Evolutionary conservation across 2,113 vertebrate genomes (phyloP).

Genomic region (Neolamprologus kungweensis): DNA sequence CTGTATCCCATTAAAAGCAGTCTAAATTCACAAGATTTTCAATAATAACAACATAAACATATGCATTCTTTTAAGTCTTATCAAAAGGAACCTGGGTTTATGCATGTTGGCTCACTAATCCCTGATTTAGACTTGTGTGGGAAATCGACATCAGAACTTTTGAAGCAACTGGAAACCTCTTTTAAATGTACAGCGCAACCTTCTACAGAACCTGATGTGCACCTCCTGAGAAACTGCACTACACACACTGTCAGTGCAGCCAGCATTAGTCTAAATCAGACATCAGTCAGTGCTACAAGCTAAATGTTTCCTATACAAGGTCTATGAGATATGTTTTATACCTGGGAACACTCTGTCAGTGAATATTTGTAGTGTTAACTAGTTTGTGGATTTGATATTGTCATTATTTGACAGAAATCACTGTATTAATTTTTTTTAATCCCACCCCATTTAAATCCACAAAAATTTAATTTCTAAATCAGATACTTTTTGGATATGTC

Average conservation of each 20-base stretch:
- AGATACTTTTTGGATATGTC: not conserved
- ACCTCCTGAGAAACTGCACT: fast-evolving
- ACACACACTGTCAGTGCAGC: not conserved
- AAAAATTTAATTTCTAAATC: not conserved
- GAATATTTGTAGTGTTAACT: not conserved
- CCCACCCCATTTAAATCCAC: not conserved
- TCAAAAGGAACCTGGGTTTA: not conserved
- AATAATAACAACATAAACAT: not conserved
- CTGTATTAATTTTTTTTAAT: fast-evolving
- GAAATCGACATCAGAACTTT: not conserved
- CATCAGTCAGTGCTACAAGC: not conserved
- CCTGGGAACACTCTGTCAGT: not conserved
- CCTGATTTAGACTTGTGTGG: not conserved
- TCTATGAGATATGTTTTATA: not conserved
- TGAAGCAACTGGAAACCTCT: not conserved
- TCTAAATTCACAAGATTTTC: not conserved
- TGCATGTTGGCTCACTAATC: not conserved
- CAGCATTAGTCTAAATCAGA: not conserved
- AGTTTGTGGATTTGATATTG: not conserved
- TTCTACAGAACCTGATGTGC: not conserved
- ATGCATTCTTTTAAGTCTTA: not conserved
- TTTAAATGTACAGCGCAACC: not conserved
- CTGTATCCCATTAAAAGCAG: not conserved
- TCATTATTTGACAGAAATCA: not conserved
- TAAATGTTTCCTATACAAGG: not conserved